Evolutionary conservation across 2,888 invertebrate genomes (phyloP).

Genomic region (Mythimna pallens): DNA sequence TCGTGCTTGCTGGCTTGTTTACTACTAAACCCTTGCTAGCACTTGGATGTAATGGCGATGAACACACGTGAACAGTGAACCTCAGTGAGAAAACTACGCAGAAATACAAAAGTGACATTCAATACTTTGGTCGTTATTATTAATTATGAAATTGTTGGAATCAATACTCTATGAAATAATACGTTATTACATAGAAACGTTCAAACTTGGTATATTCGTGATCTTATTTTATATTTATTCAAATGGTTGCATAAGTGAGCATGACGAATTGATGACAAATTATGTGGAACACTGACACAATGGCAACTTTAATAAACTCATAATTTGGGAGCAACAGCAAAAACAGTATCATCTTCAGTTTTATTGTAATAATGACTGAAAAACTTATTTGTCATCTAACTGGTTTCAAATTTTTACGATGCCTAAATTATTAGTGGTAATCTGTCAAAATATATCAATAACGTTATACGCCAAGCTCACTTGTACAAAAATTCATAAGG

Average conservation of each 20-base stretch:
- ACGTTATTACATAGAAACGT: slow-evolving; percentile 43
- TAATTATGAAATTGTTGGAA: slow-evolving; percentile 53
- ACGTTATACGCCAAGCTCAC: slow-evolving; percentile 55
- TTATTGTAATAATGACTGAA: neutral
- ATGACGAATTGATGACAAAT: slow-evolving; percentile 1
- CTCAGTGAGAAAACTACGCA: slow-evolving; percentile 51
- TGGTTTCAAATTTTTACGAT: neutral
- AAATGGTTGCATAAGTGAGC: slow-evolving; percentile 64
- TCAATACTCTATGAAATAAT: slow-evolving; percentile 44
- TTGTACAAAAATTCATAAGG: slow-evolving; percentile 73
- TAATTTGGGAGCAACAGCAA: neutral
- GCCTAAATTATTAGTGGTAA: slow-evolving; percentile 35
- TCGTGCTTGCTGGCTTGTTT: no score
- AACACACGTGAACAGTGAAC: slow-evolving; percentile 44
- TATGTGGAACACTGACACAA: neutral
- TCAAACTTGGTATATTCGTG: slow-evolving; percentile 49
- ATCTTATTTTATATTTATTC: slow-evolving; percentile 54
- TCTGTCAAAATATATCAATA: slow-evolving; percentile 48
- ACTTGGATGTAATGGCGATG: neutral
- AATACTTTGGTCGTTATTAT: slow-evolving; percentile 64
- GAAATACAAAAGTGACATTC: slow-evolving; percentile 64
- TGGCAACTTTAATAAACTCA: neutral
- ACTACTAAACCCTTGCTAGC: neutral
- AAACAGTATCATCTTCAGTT: neutral
- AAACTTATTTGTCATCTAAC: neutral